Evolutionary conservation across 2,113 vertebrate species (phyloP), one percentile per base, ranked within the genome.

Genomic region (Euleptes europaea): DNA sequence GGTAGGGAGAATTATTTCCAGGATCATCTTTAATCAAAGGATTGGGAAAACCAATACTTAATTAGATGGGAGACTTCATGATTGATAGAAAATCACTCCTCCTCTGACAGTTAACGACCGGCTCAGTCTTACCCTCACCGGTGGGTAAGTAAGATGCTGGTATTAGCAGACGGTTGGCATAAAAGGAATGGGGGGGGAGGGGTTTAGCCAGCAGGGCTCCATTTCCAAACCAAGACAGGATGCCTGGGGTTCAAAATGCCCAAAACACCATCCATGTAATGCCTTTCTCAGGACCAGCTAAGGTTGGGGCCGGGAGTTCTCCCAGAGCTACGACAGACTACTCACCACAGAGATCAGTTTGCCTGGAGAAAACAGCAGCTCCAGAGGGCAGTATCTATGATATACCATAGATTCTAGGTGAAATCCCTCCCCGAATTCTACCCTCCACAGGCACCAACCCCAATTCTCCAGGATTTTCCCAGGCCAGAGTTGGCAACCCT

Each of bases 21-120:
- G 2, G 7, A 84, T 26, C 13, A 1, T 77, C 11, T 1, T 82
- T 80, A 94, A 90, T 93, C 90, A 93, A 82, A 91, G 83, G 76
- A 73, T 86, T 90, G 86, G 85, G 72, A 76, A 54, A 69, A 28
- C 67, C 3, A 44, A 33, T 38, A 9, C 75, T 88, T 90, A 91
- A 93, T 93, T 88, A 94, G 88, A 73, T 69, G 35, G 74, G 82
- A 80, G 3, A 15, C 78, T 57, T 51, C n/a, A 70, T 49, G 86
- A 89, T 88, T 1, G 89, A 87, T 10, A 82, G 80, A 88, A 88
- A 87, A 70, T 1, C 80, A 90, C 85, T 12, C 73, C 78, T 28
- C 0, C 3, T 42, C 78, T 54, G 80, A 85, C 77, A 60, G 83
- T 44, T 71, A 71, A 82, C 2, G 67, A 40, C 70, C 15, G 21